Evolutionary conservation across 2,888 invertebrate genomes (phyloP), one percentile per base, ranked within the genome.

Genomic region (Camptogramma bilineatum): DNA sequence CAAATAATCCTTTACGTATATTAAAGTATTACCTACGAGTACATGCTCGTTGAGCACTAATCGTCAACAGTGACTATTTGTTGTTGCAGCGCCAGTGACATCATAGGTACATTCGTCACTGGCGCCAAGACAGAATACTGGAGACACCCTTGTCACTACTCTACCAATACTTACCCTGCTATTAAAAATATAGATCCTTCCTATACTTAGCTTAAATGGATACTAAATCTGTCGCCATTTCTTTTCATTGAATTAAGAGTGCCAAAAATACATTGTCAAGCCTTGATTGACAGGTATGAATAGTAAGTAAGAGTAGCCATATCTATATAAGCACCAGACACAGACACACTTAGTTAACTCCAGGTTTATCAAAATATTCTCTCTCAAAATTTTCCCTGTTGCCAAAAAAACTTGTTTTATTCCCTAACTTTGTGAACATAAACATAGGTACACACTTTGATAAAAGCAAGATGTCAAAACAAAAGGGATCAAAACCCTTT

Each of bases 401-500:
- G 28, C 1, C 34, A 0, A 5, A 4, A 1, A 34, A 2, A 10
- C 10, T 0, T 5, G 0, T 10, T 3, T 42, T 16, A 1, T 16
- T 42, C 16, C 16, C 42, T 42, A 42, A 4, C 16, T 42, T 16
- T 5, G 7, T 34, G 16, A 42, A n/a, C n/a, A 16, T 44, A 5
- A 44, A 17, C 13, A 8, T 39, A 16, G 44, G 13, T 44, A 16
- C n/a, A 42, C n/a, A n/a, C n/a, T 44, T 16, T 16, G 17, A 44
- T 13, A 44, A 39, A 13, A 39, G 13, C 13, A 13, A 39, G 42
- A 51, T 68, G 72, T 66, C 66, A 62, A 53, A 67, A 65, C 52
- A 48, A 52, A 52, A 54, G 67, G 53, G 79, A 74, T 77, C 74
- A 77, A 72, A 71, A 75, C 77, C 76, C 76, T 75, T 75, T 70